Base-by-base conservation (phyloP, 2,113 vertebrate species). In the Hepsetus odoe region DNA sequence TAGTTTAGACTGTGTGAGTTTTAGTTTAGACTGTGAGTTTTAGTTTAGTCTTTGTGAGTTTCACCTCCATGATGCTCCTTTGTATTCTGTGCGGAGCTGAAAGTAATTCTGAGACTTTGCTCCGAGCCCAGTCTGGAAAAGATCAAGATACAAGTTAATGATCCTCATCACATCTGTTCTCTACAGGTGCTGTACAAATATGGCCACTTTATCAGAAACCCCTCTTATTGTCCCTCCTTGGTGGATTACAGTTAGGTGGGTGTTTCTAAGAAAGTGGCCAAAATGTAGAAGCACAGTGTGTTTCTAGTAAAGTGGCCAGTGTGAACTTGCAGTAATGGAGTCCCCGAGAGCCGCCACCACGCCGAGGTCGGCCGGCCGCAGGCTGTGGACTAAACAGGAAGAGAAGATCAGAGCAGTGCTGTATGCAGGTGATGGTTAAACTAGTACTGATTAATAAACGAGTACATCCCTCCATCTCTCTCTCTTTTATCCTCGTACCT, bases 1-100 rank as follows among this genome's bases (percentile, higher is more conserved):
- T n/a, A n/a, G n/a, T 4, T 38, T 4, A 9, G 35, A 9, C 35
- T 38, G 40, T 42, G 40, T 38, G 35, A n/a, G n/a, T n/a, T 38
- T 5, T 38, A 38, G 35, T 38, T 38, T 5, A 10, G 40, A 42
- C 9, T 42, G 40, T 14, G 18, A 2, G 1, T 1, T 11, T 20
- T 20, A 0, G 46, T 18, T 2, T 20, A 6, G 46, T 11, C 51
- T 24, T 20, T 55, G 51, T 11, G 51, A 24, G n/a, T 18, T 55
- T 92, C 82, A 97, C 96, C 96, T 97, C 96, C 96, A 98, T 1
- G 96, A 95, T 2, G 96, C 86, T 11, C 95, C 96, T 79, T 81
- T 93, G 88, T 94, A 96, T 9, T 92, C 79, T 13, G 10, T 90
- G 28, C 49, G 65, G 3, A 87, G 55, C 18, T 88, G 72, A 0